Evolutionary conservation across 1,140 invertebrate species (phyloP), one percentile per base, ranked within the genome.

Genomic region (Drosophila oshimai): DNA sequence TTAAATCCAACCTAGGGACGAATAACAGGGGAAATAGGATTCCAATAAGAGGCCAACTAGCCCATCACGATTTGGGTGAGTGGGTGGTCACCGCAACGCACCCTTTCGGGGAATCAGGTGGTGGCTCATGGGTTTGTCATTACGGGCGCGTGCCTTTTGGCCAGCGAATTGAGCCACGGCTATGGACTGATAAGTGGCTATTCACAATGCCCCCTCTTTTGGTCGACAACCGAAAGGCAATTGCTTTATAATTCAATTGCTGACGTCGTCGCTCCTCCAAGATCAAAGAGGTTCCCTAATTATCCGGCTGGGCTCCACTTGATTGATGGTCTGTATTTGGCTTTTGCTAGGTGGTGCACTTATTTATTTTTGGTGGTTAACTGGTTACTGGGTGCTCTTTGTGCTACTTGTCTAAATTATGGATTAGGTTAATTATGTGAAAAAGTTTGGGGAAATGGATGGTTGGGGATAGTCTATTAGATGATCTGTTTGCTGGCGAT

Each of bases 61-160:
- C 12, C 17, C 24, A 49, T 22, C 60, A 41, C 58, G 58, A 61
- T 18, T 18, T 5, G 0, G 4, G 4, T 7, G 29, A 36, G 47
- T 57, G 54, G 20, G 18, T 53, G 53, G 54, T 17, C 22, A 33
- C 51, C 51, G 12, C 26, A 62, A 42, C 17, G 17, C 20, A 44
- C 9, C 26, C 57, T 26, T 57, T 37, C 10, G 31, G 10, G 34
- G 31, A 53, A 75, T 80, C 77, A 75, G 72, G 76, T 80, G 71
- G 67, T 47, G 60, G 67, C 53, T 36, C 31, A 58, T 61, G 51
- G 62, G 55, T 37, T 75, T 46, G 33, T 65, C 77, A 81, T 80
- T 75, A 81, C 20, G 65, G 58, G 64, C 76, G 71, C 71, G 77
- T 80, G 76, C 39, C 65, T 60, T 34, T 71, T 44, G 69, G 57